Evolutionary conservation across 2,797 vertebrate species (phyloP), one percentile per base, ranked within the genome.

Genomic region (Hydrocynus forskahlii): DNA sequence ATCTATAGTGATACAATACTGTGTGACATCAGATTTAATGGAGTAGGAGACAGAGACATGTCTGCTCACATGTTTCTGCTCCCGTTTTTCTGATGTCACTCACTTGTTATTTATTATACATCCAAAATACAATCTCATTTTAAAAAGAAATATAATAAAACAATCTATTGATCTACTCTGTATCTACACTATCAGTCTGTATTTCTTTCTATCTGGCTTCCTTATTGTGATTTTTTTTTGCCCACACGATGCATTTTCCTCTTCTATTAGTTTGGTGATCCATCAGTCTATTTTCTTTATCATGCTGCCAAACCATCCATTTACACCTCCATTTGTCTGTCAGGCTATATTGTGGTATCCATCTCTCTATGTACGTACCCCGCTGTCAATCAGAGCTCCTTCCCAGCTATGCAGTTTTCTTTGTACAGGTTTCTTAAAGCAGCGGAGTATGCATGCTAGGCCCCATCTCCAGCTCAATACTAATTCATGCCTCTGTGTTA

Each of bases 231-330:
- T 23, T 35, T n/a, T 25, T 81, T 82, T 89, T 86, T 14, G 54
- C 87, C 90, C 87, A 86, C 88, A 89, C 88, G 84, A 87, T 88
- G 83, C 89, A 90, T 91, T 93, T 90, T 92, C 91, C 71, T 91
- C 88, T 89, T 90, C 87, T 91, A 89, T 94, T 93, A 94, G 91
- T 93, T 93, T 92, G 91, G 92, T 91, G 92, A 94, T 95, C 92
- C 93, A 94, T 95, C 94, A 95, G 94, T 89, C 92, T 92, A 93
- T 95, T 94, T 94, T 93, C 93, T 92, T 94, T 94, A 94, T 95
- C 93, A 93, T 91, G 89, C 92, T 93, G 93, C 92, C 94, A 94
- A 94, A 94, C 93, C 93, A 93, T 94, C 92, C 94, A 93, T 95
- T 94, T 93, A 92, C 83, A 83, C 89, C 89, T 91, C 93, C 94